Evolutionary conservation across 2,888 invertebrate species (phyloP).

Genomic region (Leptinotarsa haldemani): DNA sequence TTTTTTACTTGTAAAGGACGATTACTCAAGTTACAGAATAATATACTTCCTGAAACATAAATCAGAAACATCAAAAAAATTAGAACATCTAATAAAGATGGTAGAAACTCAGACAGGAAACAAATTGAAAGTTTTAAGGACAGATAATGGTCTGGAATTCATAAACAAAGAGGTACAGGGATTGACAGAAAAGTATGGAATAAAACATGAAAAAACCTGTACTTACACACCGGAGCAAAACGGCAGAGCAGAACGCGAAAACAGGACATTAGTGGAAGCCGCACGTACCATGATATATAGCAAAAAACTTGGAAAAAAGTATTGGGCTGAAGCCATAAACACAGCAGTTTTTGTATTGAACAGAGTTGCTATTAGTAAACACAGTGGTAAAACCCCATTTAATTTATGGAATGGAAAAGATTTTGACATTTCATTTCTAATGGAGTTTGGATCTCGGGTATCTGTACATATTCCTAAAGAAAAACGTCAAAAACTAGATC

Average conservation of each 20-base stretch:
- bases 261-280: constrained; percentile 47
- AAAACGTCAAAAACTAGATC: constrained; percentile 55
- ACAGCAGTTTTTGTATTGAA: constrained; percentile 45
- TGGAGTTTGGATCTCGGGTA: constrained; percentile 59
- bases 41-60: constrained; percentile 48
- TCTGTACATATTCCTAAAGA: constrained; percentile 59
- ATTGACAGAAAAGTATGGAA: constrained; percentile 48
- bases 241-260: constrained; percentile 54
- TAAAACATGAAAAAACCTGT: constrained; percentile 53
- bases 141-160: constrained; percentile 56
- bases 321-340: constrained; percentile 58
- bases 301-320: constrained; percentile 29
- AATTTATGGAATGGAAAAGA: constrained; percentile 58
- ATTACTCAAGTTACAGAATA: constrained; percentile 29
- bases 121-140: constrained; percentile 48
- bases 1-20: constrained; percentile 47
- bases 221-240: constrained; percentile 56
- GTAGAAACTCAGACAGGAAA: constrained; percentile 53
- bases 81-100: constrained; percentile 45
- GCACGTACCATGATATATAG: constrained; percentile 21
- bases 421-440: constrained; percentile 55
- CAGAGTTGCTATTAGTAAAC: constrained; percentile 41
- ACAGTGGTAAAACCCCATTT: constrained; percentile 52
- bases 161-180: constrained; percentile 46
- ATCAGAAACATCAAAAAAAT: constrained; percentile 37